These are phyloP conservation scores for Lithodes maja DNA, from an alignment of 2,888 invertebrate species.

Conservation along the genomic window DNA sequence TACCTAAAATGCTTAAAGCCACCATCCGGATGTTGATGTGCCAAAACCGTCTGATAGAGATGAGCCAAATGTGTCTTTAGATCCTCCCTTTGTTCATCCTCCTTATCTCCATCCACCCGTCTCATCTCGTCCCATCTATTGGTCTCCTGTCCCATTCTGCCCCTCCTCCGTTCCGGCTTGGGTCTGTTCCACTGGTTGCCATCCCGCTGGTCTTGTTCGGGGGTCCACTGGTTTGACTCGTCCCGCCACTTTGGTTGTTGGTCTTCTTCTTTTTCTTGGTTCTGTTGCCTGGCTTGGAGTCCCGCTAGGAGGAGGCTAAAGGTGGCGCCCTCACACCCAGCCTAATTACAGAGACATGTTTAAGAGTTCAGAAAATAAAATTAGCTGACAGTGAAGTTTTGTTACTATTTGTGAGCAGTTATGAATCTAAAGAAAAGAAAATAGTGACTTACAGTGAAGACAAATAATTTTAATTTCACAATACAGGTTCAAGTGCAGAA, in stretches of 20 bases:
- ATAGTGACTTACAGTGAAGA: too few relatives aligned
- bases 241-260: background rate
- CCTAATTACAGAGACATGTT: conserved; percentile 20
- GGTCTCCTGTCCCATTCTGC: conserved; percentile 37
- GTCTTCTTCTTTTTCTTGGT: background rate
- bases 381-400: too few relatives aligned
- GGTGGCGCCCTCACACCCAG: conserved; percentile 68
- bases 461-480: too few relatives aligned
- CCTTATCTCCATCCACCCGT: conserved; percentile 40
- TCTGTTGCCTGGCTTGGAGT: conserved; percentile 28
- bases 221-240: background rate
- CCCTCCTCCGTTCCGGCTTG: conserved; percentile 26
- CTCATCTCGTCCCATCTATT: background rate
- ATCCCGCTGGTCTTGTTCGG: background rate
- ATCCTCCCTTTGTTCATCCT: background rate
- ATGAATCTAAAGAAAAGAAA: too few relatives aligned
- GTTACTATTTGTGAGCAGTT: too few relatives aligned
- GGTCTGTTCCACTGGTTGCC: background rate
- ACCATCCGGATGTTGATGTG: conserved; percentile 66
- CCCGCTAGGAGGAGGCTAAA: conserved; percentile 67
- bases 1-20: conserved; percentile 69
- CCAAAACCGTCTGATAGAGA: conserved; percentile 68
- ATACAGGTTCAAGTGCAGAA: too few relatives aligned
- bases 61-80: conserved; percentile 30
- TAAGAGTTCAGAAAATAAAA: too few relatives aligned